Evolutionary conservation across 2,113 vertebrate species (phyloP).

Genomic region (Bothrops jararaca): DNA sequence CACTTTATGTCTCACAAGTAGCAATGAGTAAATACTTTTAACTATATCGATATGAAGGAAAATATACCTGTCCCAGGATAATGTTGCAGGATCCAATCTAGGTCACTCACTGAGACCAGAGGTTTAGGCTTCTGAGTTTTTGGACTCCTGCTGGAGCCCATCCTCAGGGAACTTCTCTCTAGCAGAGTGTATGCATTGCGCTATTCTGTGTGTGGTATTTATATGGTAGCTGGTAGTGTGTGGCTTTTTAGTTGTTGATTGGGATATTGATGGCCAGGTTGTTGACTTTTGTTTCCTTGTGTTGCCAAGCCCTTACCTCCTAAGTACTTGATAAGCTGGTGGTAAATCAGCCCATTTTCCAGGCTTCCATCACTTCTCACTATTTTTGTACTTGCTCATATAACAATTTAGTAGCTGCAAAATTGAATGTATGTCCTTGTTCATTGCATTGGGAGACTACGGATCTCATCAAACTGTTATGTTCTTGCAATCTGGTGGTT

Average conservation of each 20-base stretch:
- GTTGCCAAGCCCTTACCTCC: not conserved
- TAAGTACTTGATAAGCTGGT: not conserved
- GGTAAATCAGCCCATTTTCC: not conserved
- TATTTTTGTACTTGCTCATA: not conserved
- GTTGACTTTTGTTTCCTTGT: not conserved
- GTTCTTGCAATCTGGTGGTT: too few relatives aligned
- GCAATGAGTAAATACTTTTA: constrained; percentile 12
- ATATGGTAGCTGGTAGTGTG: not conserved
- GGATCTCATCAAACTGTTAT: too few relatives aligned
- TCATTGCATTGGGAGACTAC: not conserved
- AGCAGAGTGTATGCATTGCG: not conserved
- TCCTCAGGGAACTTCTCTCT: not conserved
- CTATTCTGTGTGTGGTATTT: not conserved
- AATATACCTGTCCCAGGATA: not conserved
- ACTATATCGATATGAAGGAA: constrained; percentile 1
- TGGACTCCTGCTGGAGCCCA: not conserved
- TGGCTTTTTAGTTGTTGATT: not conserved
- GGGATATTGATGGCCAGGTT: not conserved
- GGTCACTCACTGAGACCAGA: too few relatives aligned
- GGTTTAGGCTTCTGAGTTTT: not conserved
- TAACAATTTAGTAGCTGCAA: not conserved
- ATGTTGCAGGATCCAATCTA: not conserved
- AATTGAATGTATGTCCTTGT: not conserved
- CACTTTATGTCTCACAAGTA: not conserved
- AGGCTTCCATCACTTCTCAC: not conserved